phyloP scores from a whole-genome alignment of 2,888 invertebrate genomes.

The Lamellibrachia columna region DNA sequence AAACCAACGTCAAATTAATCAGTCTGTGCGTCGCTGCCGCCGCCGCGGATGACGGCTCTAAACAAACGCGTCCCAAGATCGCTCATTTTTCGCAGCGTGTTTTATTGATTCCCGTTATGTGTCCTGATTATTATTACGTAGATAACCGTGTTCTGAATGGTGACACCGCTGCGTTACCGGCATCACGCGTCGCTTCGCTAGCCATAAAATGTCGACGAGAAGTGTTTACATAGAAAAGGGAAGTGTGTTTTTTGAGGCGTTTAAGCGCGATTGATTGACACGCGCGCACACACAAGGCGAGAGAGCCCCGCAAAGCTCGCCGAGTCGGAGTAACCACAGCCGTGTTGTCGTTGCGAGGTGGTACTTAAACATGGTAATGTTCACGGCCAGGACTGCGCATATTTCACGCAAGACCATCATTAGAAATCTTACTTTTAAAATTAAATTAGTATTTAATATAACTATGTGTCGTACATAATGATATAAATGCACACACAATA shows the following conservation, averaged over 20 bases:
- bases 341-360: background rate
- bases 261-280: conserved; percentile 10
- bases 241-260: background rate
- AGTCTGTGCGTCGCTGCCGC: background rate
- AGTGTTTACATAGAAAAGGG: conserved; percentile 2
- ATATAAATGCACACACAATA: too few species aligned
- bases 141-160: background rate
- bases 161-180: background rate
- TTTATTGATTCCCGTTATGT: conserved; percentile 6
- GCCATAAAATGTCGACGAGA: conserved; percentile 11
- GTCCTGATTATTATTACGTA: conserved; percentile 6
- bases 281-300: background rate
- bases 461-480: too few species aligned
- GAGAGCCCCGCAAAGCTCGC: background rate
- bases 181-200: background rate
- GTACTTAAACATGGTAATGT: background rate
- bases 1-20: conserved; percentile 6
- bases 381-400: background rate
- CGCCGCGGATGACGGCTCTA: background rate
- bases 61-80: background rate
- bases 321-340: background rate
- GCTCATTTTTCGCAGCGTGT: conserved; percentile 9
- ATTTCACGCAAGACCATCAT: background rate
- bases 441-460: too few species aligned
- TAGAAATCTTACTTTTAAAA: background rate